Evolutionary conservation across 2,888 invertebrate species (phyloP).

Genomic region (Thalpophila matura): DNA sequence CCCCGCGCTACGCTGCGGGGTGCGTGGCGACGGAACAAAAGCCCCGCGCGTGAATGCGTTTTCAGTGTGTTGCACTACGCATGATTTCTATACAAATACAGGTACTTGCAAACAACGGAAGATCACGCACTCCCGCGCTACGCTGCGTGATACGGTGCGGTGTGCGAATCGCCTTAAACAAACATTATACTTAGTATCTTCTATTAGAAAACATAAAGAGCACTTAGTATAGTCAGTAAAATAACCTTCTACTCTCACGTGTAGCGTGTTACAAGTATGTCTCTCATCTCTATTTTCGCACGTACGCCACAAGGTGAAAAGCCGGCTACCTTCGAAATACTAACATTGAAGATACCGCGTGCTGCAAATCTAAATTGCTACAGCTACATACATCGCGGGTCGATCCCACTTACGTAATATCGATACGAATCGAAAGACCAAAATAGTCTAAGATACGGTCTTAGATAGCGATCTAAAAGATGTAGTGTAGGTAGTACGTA

Average conservation of each 20-base stretch:
- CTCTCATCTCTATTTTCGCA: constrained; percentile 43
- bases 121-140: too few relatives aligned
- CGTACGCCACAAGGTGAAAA: constrained; percentile 51
- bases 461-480: too few relatives aligned
- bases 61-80: too few relatives aligned
- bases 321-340: constrained; percentile 32
- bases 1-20: too few relatives aligned
- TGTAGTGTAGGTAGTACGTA: too few relatives aligned
- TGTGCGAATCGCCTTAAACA: too few relatives aligned
- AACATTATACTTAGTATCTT: neutral
- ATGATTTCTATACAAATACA: too few relatives aligned
- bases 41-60: too few relatives aligned
- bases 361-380: constrained; percentile 44
- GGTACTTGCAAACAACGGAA: too few relatives aligned
- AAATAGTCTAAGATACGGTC: neutral
- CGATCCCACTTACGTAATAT: constrained; percentile 3
- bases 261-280: constrained; percentile 27
- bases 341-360: constrained; percentile 30
- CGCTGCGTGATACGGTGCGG: too few relatives aligned
- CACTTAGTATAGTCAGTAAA: constrained; percentile 1
- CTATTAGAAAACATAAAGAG: neutral
- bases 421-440: constrained; percentile 6
- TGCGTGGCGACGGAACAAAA: too few relatives aligned
- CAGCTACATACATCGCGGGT: too few relatives aligned
- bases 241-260: constrained; percentile 34